Evolutionary conservation across 2,797 vertebrate species (phyloP), one percentile per base, ranked within the genome.

Genomic region (Mormyrops attenuatus): DNA sequence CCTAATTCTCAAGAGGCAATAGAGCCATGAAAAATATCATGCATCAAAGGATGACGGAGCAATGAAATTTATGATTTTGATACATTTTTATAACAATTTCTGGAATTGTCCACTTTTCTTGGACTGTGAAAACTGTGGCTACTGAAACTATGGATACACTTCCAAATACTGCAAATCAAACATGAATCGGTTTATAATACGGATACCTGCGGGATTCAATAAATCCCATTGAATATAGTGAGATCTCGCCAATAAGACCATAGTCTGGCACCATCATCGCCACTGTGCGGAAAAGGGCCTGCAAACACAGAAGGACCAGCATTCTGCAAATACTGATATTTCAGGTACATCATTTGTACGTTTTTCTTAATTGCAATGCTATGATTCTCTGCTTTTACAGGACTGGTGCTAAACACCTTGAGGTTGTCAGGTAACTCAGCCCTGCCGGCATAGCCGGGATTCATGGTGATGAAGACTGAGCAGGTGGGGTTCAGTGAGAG

Each of bases 221-320:
- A 94, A 99, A 99, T 73, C 98, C 98, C 97, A 99, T 98, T 1
- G 98, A 99, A 92, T 98, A 99, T 34, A 99, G 96, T 0, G 97
- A 98, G 92, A 99, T 99, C 94, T 99, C 97, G 88, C 97, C 98
- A 94, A 99, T 99, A 89, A 99, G 96, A 88, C 96, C 95, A 84
- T 99, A 99, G 94, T 99, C 98, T 86, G 98, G 98, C 5, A 98
- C 98, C 98, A 99, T 99, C 98, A 99, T 99, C 77, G 98, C 97
- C 90, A 98, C 98, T 7, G 98, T 98, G 89, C 97, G 96, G 91
- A 98, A 99, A 84, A 99, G 95, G 88, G 97, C 97, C 98, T 99
- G 47, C 87, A 91, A 91, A 87, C 57, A 87, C 22, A 90, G 52
- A 87, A 17, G 13, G 44, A 63, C 26, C 3, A 63, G 57, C 50